Base-by-base conservation (phyloP, 2,113 vertebrate species). In the Cebus imitator region DNA sequence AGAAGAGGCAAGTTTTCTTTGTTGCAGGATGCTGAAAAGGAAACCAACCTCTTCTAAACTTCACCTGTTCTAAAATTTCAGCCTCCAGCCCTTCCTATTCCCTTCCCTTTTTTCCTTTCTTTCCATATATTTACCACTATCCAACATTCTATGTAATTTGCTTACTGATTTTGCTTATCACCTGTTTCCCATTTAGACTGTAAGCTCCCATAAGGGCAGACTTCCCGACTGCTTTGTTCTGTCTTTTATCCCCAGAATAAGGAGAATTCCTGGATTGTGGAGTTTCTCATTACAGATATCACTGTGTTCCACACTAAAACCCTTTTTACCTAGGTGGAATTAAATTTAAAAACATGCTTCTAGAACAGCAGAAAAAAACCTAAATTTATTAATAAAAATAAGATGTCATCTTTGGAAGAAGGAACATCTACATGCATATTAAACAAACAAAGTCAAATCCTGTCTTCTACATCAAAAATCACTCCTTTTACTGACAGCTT, bases 391-490 rank as follows among this genome's bases (percentile, higher is more conserved):
- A 12, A 66, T 95, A n/a, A 23, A 75, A 92, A 68, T 66, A 73
- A 64, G 32, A 37, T 90, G 72, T 83, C 89, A 45, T 11, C 14
- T 50, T 87, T 90, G 35, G 6, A 94, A 93, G 70, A 95, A 78
- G 70, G 27, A 80, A 91, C 50, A 30, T 17, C 23, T 81, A 58
- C 55, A 27, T 70, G 30, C 27, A 23, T 58, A 58, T 81, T 18
- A 37, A 87, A 57, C 57, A 93, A 87, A 81, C 83, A 89, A 97
- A 95, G 94, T 43, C 25, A 86, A 96, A 92, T 35, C 25, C 43
- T 18, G 5, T 90, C 64, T 93, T 84, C 30, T 18, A 0, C 52
- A 35, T 84, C 43, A 95, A 40, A 25, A 79, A 90, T 80, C 2
- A 70, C 17, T 89, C 66, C 11, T 12, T 73, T 73, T 32, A 45